Conservation (phyloP, 2,113 vertebrate species). For the Apeltes quadracus region DNA sequence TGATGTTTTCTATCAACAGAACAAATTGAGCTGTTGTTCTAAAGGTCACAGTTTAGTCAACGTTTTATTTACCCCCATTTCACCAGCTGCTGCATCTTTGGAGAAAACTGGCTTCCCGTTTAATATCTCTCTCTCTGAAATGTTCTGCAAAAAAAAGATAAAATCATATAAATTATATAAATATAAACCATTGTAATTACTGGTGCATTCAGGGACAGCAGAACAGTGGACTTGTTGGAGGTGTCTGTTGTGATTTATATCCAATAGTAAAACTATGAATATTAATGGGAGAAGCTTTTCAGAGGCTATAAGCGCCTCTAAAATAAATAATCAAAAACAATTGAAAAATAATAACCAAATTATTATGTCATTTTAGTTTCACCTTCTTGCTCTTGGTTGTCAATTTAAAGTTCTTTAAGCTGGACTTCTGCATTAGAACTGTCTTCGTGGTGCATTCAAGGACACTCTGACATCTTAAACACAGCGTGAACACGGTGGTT, state of each 20-base stretch:
- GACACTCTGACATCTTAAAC: background rate
- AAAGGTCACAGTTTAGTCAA: background rate
- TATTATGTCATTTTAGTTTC: no score
- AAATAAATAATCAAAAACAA: no score
- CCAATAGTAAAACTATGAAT: background rate
- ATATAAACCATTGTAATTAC: background rate
- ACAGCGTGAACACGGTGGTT: background rate
- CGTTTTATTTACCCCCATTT: constrained; percentile 37
- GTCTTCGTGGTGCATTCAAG: constrained; percentile 1
- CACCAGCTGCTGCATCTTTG: background rate
- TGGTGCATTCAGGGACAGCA: constrained; percentile 14
- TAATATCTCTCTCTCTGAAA: fast-evolving
- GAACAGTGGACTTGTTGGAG: background rate
- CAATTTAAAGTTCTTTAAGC: no score
- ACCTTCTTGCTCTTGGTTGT: no score
- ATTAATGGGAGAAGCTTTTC: background rate
- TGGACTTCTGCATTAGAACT: background rate
- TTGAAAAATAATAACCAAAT: background rate
- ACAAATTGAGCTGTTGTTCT: background rate
- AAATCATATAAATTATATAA: no score
- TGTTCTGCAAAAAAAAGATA: constrained; percentile 41
- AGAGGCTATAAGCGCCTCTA: no score
- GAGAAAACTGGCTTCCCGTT: constrained; percentile 40
- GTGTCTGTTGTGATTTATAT: background rate
- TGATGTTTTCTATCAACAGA: background rate